Evolutionary conservation across 1,140 invertebrate species (phyloP).

Genomic region (Pteromalus puparum): DNA sequence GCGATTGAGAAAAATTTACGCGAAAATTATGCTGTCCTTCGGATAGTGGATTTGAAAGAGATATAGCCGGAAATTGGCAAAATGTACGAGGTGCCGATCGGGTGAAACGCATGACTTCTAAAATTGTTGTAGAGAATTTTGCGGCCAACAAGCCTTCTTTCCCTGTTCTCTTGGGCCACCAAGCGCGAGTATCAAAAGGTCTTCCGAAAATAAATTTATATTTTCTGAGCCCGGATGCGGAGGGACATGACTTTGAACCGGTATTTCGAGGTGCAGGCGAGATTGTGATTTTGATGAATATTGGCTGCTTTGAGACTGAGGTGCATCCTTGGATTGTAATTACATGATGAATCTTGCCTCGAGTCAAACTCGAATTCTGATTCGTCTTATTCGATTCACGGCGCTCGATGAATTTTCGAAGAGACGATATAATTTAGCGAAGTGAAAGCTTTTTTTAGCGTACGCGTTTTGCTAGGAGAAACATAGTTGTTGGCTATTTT

Average conservation of each 20-base stretch:
- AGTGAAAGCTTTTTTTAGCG: too few species aligned
- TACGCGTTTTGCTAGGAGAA: neutral
- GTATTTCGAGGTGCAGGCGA: too few species aligned
- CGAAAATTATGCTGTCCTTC: neutral
- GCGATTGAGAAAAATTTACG: neutral
- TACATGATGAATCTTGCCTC: neutral
- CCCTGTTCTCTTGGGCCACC: too few species aligned
- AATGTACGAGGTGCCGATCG: neutral
- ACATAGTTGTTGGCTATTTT: neutral
- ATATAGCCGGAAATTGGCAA: constrained; percentile 38
- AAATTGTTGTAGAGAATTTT: constrained; percentile 38
- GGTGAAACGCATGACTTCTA: constrained; percentile 30
- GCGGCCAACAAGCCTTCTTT: constrained; percentile 16
- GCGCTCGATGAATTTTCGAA: too few species aligned
- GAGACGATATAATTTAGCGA: too few species aligned
- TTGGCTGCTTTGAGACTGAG: neutral
- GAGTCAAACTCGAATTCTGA: too few species aligned
- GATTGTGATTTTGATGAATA: neutral
- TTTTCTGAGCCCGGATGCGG: neutral
- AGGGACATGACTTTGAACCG: neutral
- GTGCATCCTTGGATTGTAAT: neutral
- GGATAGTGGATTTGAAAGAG: neutral
- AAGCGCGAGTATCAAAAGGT: neutral
- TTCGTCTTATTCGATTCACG: too few species aligned
- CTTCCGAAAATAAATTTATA: constrained; percentile 15